These are phyloP conservation scores for Timandra comae DNA, from an alignment of 2,888 invertebrate species.

Conservation along the genomic window DNA sequence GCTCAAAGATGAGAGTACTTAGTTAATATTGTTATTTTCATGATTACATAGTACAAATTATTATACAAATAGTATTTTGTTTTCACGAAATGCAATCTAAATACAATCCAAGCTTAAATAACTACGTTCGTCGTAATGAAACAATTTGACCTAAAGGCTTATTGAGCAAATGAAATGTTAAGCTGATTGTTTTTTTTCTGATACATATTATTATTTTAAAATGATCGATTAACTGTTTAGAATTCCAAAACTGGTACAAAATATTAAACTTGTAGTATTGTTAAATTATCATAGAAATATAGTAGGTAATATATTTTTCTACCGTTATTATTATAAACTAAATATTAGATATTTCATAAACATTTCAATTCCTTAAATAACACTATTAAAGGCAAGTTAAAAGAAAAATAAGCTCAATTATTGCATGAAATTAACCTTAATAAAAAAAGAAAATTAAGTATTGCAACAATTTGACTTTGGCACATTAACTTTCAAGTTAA, in stretches of 20 bases:
- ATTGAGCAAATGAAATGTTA: slow-evolving; percentile 14
- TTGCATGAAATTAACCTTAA: slow-evolving; percentile 22
- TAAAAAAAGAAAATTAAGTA: slow-evolving; percentile 33
- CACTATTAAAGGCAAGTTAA: slow-evolving; percentile 22
- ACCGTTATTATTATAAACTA: background rate
- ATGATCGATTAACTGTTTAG: too few relatives aligned
- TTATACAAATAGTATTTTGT: too few relatives aligned
- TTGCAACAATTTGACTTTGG: slow-evolving; percentile 63
- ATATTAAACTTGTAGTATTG: too few relatives aligned
- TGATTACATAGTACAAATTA: too few relatives aligned
- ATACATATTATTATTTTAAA: slow-evolving; percentile 18
- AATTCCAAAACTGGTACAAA: too few relatives aligned
- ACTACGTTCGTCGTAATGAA: too few relatives aligned
- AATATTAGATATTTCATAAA: slow-evolving; percentile 2
- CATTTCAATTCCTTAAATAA: slow-evolving; percentile 8
- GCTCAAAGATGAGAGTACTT: too few relatives aligned
- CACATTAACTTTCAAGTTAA: slow-evolving; percentile 43
- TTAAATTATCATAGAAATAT: too few relatives aligned
- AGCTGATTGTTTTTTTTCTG: too few relatives aligned
- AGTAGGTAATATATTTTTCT: slow-evolving; percentile 1
- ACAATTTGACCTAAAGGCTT: background rate
- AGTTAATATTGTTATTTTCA: too few relatives aligned
- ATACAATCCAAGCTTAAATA: too few relatives aligned
- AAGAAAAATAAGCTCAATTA: slow-evolving; percentile 24
- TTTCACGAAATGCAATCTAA: too few relatives aligned